Conservation (phyloP, 2,797 vertebrate genomes). For the Rhodeus uyekii region DNA sequence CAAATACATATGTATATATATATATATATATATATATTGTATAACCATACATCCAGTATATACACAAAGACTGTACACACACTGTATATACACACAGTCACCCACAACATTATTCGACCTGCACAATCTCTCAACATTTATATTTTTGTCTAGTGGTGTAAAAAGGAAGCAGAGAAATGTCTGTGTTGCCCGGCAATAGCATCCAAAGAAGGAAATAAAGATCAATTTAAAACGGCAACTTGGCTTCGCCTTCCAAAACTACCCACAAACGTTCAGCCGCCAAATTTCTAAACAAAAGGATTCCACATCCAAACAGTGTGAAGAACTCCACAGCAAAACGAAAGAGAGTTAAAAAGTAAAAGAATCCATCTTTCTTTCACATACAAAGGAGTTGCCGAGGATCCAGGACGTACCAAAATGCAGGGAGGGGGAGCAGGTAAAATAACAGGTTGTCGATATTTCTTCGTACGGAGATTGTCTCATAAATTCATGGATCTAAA, state of each 20-base stretch:
- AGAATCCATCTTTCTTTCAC: slow-evolving; percentile 51
- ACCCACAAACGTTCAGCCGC: slow-evolving; percentile 51
- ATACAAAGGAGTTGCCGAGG: slow-evolving; percentile 53
- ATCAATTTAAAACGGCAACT: slow-evolving; percentile 57
- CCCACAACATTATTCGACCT: slow-evolving; percentile 72
- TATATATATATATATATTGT: slow-evolving; percentile 49
- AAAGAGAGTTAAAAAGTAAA: slow-evolving; percentile 53
- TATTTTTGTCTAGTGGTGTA: slow-evolving; percentile 62
- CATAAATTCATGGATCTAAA: slow-evolving; percentile 70
- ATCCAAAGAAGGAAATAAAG: slow-evolving; percentile 69
- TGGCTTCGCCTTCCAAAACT: slow-evolving; percentile 54
- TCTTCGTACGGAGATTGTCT: slow-evolving; percentile 60
- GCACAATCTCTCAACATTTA: slow-evolving; percentile 74
- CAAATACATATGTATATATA: slow-evolving; percentile 73
- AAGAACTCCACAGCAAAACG: slow-evolving; percentile 76
- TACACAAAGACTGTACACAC: slow-evolving; percentile 76
- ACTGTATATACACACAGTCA: slow-evolving; percentile 74
- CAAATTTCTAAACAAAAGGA: slow-evolving; percentile 59
- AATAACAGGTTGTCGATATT: slow-evolving; percentile 66
- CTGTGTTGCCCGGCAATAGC: slow-evolving; percentile 64
- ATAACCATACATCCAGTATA: slow-evolving; percentile 75
- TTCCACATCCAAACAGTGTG: slow-evolving; percentile 63
- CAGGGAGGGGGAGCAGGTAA: slow-evolving; percentile 71
- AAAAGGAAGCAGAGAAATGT: slow-evolving; percentile 67
- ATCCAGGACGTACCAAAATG: slow-evolving; percentile 69